A percentile compares a stretch with the other conserved stretches of the same genome.
These are phyloP conservation scores for Catharus fuscescens DNA, from an alignment of 2,113 vertebrate species.

Conservation along the genomic window DNA sequence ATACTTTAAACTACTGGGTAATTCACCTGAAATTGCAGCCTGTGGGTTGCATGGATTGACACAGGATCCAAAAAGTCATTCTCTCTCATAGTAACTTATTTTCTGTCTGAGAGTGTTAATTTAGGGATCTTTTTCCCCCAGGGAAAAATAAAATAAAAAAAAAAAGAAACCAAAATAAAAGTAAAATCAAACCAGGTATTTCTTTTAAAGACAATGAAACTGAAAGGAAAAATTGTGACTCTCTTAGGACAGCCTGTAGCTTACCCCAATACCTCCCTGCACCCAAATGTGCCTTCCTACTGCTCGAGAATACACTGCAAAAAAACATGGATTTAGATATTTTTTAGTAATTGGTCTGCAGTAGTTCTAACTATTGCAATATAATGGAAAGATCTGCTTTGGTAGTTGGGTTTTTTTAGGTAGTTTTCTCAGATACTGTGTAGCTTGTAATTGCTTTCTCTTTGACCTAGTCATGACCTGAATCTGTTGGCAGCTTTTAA, in stretches of 20 bases:
- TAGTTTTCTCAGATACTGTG: neutral
- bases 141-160: neutral
- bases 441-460: neutral
- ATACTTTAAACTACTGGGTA: neutral
- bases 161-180: neutral
- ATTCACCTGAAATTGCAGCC: neutral
- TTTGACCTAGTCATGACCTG: neutral
- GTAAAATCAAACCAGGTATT: neutral
- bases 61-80: neutral
- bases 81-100: neutral
- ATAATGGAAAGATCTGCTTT: neutral
- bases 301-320: neutral
- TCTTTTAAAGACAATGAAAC: neutral
- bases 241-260: neutral
- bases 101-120: neutral
- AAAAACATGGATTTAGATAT: neutral
- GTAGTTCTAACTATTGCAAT: neutral
- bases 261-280: rapidly evolving
- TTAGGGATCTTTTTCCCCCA: neutral
- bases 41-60: neutral
- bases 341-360: neutral
- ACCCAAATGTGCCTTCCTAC: neutral
- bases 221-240: neutral
- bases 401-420: neutral
- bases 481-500: neutral